Evolutionary conservation across 2,888 invertebrate species (phyloP), one percentile per base, ranked within the genome.

Genomic region (Drosophila fungiperda): DNA sequence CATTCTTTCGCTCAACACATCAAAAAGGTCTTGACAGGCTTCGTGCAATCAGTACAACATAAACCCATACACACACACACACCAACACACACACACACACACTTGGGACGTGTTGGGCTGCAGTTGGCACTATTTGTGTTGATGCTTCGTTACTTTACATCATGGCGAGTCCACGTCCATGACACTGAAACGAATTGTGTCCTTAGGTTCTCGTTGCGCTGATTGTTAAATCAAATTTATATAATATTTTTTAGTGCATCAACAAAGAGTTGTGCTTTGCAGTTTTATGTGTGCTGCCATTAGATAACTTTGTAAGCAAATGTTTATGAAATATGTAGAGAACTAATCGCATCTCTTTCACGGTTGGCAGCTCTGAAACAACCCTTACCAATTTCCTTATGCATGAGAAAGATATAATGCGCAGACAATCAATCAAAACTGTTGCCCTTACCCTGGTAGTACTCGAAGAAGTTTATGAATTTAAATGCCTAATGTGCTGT

Each of bases 1-100:
- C 71, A 76, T 87, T 87, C 87, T 82, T 89, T 84, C 63, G 73
- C 68, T 85, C 76, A 77, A 73, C 87, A 87, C 87, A 85, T 84
- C 84, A 87, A 87, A 82, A 87, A 87, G 89, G 87, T 84, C 75
- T 87, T 84, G 82, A 79, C 85, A 76, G 75, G 85, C 73, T 77
- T 60, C 68, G 40, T 89, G 75, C 85, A 89, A 85, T 85, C 89
- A 85, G 70, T 59, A 76, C 66, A 68, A 60, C 50, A 54, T 58
- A 49, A 42, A 69, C 26, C 33, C 17, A 60, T 8, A 42, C 42
- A 20, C 36, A 36, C 17, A 3, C 5, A 1, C n/a, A 59, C 50
- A 53, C 57, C 48, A 69, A 3, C 26, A 50, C 32, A 65, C 9
- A 12, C n/a, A 12, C 12, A 7, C 3, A 29, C 35, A 50, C 48